phyloP scores from a whole-genome alignment of 2,797 vertebrate species.

The Notolabrus celidotus region DNA sequence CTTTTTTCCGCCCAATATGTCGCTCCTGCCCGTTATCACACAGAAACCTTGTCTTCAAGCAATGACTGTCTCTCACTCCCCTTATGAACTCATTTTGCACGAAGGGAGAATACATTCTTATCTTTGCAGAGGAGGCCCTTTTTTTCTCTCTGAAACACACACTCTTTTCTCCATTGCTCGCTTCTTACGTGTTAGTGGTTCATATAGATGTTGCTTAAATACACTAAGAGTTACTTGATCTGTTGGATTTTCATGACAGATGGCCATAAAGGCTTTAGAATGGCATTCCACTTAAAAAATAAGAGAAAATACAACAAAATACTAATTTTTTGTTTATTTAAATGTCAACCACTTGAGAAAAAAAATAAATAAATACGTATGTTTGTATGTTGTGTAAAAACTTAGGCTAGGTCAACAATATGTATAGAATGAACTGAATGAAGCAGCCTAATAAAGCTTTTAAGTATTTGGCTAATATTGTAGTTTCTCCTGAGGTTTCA shows the following conservation, averaged over 20 bases:
- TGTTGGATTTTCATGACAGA: constrained; percentile 68
- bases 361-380: no score
- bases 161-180: constrained; percentile 44
- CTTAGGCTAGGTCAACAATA: no score
- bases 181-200: constrained; percentile 51
- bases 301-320: no score
- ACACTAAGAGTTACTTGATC: constrained; percentile 54
- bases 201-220: constrained; percentile 74
- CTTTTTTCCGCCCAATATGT: constrained; percentile 83
- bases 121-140: constrained; percentile 69
- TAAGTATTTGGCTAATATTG: no score
- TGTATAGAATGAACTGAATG: no score
- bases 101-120: constrained; percentile 83
- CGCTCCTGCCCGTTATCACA: constrained; percentile 89
- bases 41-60: constrained; percentile 71
- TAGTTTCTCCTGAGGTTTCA: no score
- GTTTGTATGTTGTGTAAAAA: no score
- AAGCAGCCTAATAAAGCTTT: no score
- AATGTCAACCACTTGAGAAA: no score
- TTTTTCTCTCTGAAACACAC: constrained; percentile 36
- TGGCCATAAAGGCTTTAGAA: constrained; percentile 20
- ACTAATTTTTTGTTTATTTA: no score
- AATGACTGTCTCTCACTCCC: constrained; percentile 82
- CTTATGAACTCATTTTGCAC: constrained; percentile 97
- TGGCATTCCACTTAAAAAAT: no score